These are phyloP conservation scores for Cinclus cinclus DNA, from an alignment of 2,113 vertebrate genomes.

Conservation along the genomic window DNA sequence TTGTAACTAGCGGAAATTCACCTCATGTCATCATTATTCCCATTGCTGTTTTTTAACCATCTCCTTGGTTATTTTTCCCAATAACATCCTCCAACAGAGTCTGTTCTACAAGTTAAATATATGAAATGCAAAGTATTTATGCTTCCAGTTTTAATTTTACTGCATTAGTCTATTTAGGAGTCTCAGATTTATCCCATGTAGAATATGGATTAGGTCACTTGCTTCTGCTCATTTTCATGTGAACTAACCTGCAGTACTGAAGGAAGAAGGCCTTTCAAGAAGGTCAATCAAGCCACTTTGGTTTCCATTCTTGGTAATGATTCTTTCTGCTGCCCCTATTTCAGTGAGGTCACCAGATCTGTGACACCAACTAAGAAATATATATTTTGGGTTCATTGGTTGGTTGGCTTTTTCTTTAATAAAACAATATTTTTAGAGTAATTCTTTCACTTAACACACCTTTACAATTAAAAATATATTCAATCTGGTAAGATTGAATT, in stretches of 20 bases:
- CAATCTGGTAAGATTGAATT: neutral
- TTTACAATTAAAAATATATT: neutral
- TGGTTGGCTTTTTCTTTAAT: neutral
- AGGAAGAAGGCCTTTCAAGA: neutral
- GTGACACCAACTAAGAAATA: neutral
- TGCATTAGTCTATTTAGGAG: neutral
- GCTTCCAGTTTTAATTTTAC: neutral
- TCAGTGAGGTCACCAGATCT: neutral
- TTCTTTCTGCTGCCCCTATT: neutral
- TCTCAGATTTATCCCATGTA: neutral
- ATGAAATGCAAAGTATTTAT: neutral
- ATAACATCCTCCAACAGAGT: neutral
- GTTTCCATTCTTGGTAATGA: neutral
- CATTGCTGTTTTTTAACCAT: neutral
- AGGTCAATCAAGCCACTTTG: neutral
- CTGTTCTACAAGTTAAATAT: neutral
- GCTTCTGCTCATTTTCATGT: neutral
- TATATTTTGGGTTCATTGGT: neutral
- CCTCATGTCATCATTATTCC: neutral
- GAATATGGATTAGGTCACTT: neutral
- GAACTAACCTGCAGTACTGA: neutral
- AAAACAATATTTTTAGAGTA: neutral
- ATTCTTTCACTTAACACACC: neutral
- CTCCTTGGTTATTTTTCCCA: neutral
- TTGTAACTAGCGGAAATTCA: neutral